Evolutionary conservation across 2,888 invertebrate genomes (phyloP), one percentile per base, ranked within the genome.

Genomic region (Netelia fuscicornis): DNA sequence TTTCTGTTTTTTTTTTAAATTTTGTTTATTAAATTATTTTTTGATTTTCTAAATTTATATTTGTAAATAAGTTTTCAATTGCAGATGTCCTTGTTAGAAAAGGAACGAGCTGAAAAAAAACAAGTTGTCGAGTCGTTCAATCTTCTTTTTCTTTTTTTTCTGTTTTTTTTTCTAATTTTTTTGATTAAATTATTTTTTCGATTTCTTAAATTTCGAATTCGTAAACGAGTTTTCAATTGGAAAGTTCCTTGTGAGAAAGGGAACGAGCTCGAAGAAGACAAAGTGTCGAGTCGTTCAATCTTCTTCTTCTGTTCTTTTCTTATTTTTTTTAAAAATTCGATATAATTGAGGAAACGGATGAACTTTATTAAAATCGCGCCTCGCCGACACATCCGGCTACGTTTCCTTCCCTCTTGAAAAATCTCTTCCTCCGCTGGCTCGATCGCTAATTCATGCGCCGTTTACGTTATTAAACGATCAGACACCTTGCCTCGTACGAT

Each of bases 381-480:
- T 68, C 42, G 65, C 67, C 54, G 17, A 37, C 52, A 58, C 62
- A 52, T 42, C 9, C 44, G 54, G 17, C 23, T 42, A 71, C 44
- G 64, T 72, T 76, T 76, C 75, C 84, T 84, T 83, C 76, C 70
- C 60, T 42, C 71, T 64, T 67, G 23, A 60, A 56, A 44, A 37
- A 62, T 37, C 42, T 60, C 67, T 60, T 62, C 64, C 65, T 23
- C 48, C 30, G 64, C 48, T n/a, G 62, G 58, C 60, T 78, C 42
- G 74, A 82, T 77, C 77, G 67, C 74, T 86, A 84, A 86, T 87
- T 81, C 82, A 82, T 75, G 64, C 81, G 68, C 48, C 80, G 74
- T 37, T 42, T 71, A 54, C 85, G 72, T 87, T 86, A 88, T 90
- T 88, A 87, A 88, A 88, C 84, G 83, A 87, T 89, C 84, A 86